phyloP scores from a whole-genome alignment of 2,113 vertebrate genomes.

The Pedetes capensis region DNA sequence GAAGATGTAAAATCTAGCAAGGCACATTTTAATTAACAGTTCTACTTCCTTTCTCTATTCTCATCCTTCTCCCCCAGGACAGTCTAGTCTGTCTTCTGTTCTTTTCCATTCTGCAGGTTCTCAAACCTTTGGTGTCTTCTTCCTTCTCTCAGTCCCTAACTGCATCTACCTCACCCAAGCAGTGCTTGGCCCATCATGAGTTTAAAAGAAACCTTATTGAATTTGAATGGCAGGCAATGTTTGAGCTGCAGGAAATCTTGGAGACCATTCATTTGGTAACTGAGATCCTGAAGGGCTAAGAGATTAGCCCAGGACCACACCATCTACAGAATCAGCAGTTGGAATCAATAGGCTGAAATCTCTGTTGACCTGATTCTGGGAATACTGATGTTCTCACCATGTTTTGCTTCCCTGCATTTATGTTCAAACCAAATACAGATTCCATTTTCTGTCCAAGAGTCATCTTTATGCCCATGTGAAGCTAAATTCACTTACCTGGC shows the following conservation, averaged over 20 bases:
- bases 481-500: slow-evolving; percentile 47
- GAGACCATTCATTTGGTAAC: neutral
- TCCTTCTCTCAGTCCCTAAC: neutral
- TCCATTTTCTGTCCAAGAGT: slow-evolving; percentile 26
- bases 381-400: neutral
- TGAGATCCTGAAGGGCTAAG: neutral
- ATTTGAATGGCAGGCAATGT: neutral
- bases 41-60: neutral
- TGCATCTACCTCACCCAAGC: neutral
- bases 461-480: slow-evolving; percentile 49
- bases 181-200: neutral
- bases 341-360: neutral
- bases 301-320: fast-evolving
- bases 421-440: slow-evolving; percentile 26
- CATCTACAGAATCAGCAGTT: neutral
- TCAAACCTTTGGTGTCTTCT: neutral
- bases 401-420: neutral
- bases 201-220: neutral
- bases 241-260: neutral
- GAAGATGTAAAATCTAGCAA: neutral
- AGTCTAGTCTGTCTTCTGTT: slow-evolving; percentile 1
- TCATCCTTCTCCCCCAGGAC: neutral
- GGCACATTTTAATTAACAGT: neutral
- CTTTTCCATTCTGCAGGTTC: neutral
- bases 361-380: neutral